Evolutionary conservation across 2,113 vertebrate species (phyloP), one percentile per base, ranked within the genome.

Genomic region (Archocentrus centrarchus): DNA sequence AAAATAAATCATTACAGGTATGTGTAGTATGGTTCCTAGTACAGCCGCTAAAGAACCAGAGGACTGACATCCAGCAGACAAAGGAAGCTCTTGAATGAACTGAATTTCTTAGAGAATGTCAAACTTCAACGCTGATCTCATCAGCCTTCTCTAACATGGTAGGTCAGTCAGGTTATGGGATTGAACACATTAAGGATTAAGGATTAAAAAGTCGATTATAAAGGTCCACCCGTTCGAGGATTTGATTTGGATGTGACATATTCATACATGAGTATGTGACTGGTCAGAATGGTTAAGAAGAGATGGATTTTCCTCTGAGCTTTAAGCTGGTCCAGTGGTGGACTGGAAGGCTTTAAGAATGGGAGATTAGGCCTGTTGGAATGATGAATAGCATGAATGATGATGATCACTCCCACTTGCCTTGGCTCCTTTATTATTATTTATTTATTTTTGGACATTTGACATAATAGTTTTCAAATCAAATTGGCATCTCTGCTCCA

Each of bases 151-250:
- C 27, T 85, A 88, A 92, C 89, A 89, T 76, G 87, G 83, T 59
- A 81, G 93, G 93, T 91, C 90, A 84, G 27, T 22, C 87, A 85
- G 91, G 91, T 93, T 83, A 91, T 77, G 80, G 88, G 86, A 92
- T 93, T 92, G 91, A 84, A 92, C 92, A 92, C 81, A 89, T 92
- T 89, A 84, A 17, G 90, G 88, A 93, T 93, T 93, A 91, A 62
- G 87, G 88, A 93, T 93, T 94, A 92, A 89, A 89, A 86, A 85
- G 50, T 85, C 84, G 89, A 93, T 93, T 93, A 91, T 86, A 85
- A 92, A 77, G 86, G 24, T 82, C 61, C 83, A 30, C 77, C 41
- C 13, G 14, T 84, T 60, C 63, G 59, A 59, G 82, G 90, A 89
- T 92, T 93, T 92, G 24, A 58, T 62, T 3, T 68, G 63, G 63